Percentiles rank a stretch among this genome's conserved stretches.
phyloP scores from a whole-genome alignment of 2,888 invertebrate species.

The Drosophila ezoana region DNA sequence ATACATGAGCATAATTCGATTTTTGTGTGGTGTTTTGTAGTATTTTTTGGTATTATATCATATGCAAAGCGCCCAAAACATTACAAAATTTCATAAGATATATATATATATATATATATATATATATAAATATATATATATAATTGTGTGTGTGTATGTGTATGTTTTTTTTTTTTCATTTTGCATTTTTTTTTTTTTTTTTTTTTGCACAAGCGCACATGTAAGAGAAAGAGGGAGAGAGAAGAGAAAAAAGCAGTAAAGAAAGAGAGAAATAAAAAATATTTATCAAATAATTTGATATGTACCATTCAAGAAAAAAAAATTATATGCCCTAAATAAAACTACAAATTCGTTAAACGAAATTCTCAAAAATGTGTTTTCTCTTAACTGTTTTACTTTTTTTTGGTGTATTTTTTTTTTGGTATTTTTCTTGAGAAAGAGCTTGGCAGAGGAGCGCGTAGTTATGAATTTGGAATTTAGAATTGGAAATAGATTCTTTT shows the following conservation, averaged over 20 bases:
- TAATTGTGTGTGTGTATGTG: slow-evolving; percentile 23
- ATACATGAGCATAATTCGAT: slow-evolving; percentile 34
- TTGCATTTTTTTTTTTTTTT: slow-evolving; percentile 15
- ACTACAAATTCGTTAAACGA: background rate
- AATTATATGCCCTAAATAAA: slow-evolving; percentile 14
- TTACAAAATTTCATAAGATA: slow-evolving; percentile 15
- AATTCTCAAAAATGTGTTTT: no score
- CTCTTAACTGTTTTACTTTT: background rate
- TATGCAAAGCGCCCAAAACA: slow-evolving; percentile 51
- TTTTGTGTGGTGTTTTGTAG: slow-evolving; percentile 25
- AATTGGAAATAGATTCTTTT: slow-evolving; percentile 5
- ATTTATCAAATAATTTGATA: slow-evolving; percentile 46
- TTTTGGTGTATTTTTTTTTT: background rate
- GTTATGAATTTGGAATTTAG: slow-evolving; percentile 6
- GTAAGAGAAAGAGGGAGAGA: slow-evolving; percentile 63
- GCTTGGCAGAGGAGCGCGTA: slow-evolving; percentile 37
- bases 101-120: slow-evolving; percentile 17
- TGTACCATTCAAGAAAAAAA: slow-evolving; percentile 21
- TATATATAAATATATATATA: slow-evolving; percentile 9
- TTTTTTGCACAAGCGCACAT: slow-evolving; percentile 74
- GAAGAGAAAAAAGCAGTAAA: slow-evolving; percentile 60
- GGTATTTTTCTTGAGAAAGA: background rate
- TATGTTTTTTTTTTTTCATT: slow-evolving; percentile 34
- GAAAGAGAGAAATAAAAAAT: slow-evolving; percentile 55
- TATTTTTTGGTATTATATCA: slow-evolving; percentile 26